Conservation (phyloP, 2,888 invertebrate species). For the Bedellia somnulentella region DNA sequence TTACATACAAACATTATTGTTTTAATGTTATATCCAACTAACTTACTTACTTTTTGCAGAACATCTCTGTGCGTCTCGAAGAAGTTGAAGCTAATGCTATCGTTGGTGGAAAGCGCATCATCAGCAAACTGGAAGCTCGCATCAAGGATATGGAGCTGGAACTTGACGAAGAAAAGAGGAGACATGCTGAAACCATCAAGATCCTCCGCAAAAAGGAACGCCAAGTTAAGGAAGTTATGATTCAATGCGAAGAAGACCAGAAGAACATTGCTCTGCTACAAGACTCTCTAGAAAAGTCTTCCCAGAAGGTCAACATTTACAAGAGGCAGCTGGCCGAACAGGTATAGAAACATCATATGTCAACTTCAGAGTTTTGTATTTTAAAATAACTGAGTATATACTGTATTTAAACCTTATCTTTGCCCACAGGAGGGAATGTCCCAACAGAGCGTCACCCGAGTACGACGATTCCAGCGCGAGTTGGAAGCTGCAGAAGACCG, state of each 20-base stretch:
- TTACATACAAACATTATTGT: neutral
- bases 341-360: conserved; percentile 41
- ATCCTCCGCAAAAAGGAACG: conserved; percentile 98
- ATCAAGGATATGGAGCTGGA: conserved; percentile 94
- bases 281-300: conserved; percentile 84
- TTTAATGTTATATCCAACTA: neutral
- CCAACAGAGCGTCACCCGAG: conserved; percentile 90
- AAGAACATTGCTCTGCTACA: conserved; percentile 92
- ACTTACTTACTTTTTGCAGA: too few relatives aligned
- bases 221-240: conserved; percentile 91
- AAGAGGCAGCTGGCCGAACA: conserved; percentile 95
- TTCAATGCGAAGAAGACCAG: conserved; percentile 95
- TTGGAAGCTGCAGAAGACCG: conserved; percentile 97
- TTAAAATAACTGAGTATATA: neutral
- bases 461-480: conserved; percentile 97
- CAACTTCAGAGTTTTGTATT: neutral
- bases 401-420: neutral
- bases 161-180: conserved; percentile 94
- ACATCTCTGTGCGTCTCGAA: conserved; percentile 88
- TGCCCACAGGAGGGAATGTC: conserved; percentile 81
- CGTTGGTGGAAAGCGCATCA: conserved; percentile 94
- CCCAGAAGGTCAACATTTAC: conserved; percentile 88
- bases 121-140: conserved; percentile 95
- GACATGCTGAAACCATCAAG: conserved; percentile 96
- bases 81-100: conserved; percentile 97